These are phyloP conservation scores for Balaenoptera acutorostrata DNA, from an alignment of 2,113 vertebrate genomes.

Conservation along the genomic window DNA sequence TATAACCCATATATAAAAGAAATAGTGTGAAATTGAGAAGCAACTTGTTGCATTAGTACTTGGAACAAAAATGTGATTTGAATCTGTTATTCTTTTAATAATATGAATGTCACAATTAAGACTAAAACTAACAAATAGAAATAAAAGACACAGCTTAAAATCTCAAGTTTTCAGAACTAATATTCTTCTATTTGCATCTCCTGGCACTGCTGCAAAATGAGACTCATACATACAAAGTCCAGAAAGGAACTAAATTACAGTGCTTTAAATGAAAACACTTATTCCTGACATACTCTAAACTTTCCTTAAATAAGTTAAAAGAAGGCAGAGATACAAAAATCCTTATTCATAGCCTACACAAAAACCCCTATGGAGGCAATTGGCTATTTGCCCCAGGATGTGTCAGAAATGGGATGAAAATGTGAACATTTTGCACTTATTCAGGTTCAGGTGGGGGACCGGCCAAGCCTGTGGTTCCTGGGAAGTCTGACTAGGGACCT, in stretches of 20 bases:
- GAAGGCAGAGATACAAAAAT: not conserved
- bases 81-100: not conserved
- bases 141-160: not conserved
- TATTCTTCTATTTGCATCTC: conserved; percentile 32
- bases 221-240: not conserved
- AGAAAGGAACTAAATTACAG: conserved; percentile 11
- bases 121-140: not conserved
- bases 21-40: not conserved
- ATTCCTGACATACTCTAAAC: not conserved
- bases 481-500: not conserved
- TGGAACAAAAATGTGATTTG: not conserved
- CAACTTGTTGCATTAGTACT: not conserved
- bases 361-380: not conserved
- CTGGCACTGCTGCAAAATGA: not conserved
- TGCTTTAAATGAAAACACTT: not conserved
- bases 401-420: not conserved
- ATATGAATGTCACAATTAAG: not conserved
- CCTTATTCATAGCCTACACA: not conserved
- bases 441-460: not conserved
- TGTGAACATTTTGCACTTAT: not conserved
- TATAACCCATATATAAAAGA: not conserved
- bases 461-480: not conserved
- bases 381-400: not conserved
- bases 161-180: conserved; percentile 18
- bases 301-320: not conserved